Evolutionary conservation across 1,140 invertebrate species (phyloP).

Genomic region (Bombus sibiricus): DNA sequence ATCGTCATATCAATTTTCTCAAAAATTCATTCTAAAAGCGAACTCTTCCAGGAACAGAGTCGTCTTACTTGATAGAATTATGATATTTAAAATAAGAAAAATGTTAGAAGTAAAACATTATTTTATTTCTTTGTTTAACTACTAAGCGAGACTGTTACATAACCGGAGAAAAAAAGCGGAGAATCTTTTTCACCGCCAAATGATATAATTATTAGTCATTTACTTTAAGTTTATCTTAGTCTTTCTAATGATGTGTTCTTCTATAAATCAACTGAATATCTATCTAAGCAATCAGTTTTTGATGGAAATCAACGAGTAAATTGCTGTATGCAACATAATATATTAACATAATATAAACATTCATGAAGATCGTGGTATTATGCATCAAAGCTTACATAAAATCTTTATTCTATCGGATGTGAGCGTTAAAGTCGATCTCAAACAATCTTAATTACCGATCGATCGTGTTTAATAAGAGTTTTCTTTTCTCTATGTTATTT

Average conservation of each 20-base stretch:
- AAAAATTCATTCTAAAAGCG: neutral
- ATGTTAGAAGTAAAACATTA: fast-evolving
- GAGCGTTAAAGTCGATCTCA: neutral
- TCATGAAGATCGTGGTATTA: too few species aligned
- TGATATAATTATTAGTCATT: too few species aligned
- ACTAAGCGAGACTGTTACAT: neutral
- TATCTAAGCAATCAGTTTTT: too few species aligned
- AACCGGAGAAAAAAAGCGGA: neutral
- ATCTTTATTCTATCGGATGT: too few species aligned
- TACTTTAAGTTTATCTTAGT: too few species aligned
- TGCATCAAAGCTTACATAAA: too few species aligned
- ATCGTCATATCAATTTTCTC: neutral
- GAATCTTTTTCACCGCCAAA: neutral
- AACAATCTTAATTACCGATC: neutral
- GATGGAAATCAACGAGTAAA: too few species aligned
- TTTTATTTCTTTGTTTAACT: neutral
- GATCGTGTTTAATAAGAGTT: neutral
- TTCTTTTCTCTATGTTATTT: conserved; percentile 64
- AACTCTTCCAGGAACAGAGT: neutral
- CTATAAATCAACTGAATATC: too few species aligned
- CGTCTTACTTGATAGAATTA: neutral
- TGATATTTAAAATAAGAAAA: neutral
- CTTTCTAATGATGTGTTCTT: too few species aligned
- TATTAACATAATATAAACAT: too few species aligned
- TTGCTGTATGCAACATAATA: too few species aligned